phyloP scores from a whole-genome alignment of 2,113 vertebrate genomes.

The Daubentonia madagascariensis region DNA sequence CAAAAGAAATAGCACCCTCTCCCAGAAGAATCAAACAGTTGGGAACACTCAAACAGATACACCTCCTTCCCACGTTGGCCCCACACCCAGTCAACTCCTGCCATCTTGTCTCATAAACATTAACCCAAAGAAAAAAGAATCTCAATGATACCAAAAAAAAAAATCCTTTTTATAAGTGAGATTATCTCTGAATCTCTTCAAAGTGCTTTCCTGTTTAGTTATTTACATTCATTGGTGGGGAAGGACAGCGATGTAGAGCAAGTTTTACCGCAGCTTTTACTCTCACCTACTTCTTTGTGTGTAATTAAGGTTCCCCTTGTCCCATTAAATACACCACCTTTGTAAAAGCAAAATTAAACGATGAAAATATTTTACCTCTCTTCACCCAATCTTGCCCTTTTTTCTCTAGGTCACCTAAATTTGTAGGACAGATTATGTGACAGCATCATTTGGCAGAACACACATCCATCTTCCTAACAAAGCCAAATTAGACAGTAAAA shows the following conservation, averaged over 20 bases:
- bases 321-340: background rate
- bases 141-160: background rate
- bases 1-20: background rate
- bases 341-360: background rate
- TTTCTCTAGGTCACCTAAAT: background rate
- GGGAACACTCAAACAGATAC: background rate
- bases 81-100: too few relatives aligned
- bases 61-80: background rate
- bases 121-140: background rate
- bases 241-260: background rate
- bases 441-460: background rate
- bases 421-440: background rate
- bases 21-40: background rate
- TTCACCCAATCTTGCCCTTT: background rate
- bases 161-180: background rate
- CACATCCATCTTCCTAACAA: background rate
- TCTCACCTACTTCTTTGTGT: background rate
- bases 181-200: background rate
- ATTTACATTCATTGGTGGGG: background rate
- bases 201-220: background rate
- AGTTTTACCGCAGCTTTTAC: background rate
- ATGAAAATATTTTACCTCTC: background rate
- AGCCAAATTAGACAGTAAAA: background rate
- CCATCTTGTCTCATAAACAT: background rate
- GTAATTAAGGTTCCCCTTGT: background rate